Evolutionary conservation across 2,888 invertebrate species (phyloP), one percentile per base, ranked within the genome.

Genomic region (Nemotelus pantherinus): DNA sequence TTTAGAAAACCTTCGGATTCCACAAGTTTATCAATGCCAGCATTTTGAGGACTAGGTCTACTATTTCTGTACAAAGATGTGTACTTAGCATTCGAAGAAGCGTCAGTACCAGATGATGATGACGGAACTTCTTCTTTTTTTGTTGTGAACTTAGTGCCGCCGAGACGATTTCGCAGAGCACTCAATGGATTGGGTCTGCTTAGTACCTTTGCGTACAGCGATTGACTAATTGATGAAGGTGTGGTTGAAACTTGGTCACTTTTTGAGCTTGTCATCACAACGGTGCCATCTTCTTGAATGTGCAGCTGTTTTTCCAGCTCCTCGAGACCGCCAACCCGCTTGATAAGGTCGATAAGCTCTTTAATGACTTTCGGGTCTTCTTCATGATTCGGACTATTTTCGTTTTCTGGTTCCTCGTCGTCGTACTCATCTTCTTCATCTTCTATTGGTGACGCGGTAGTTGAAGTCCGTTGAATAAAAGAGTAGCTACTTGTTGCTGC

Each of bases 301-400:
- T 89, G 87, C 25, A 95, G 86, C 79, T 95, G 94, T 83, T 93
- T 95, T 85, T 95, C 95, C 25, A 96, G 85, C 83, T 95, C 93
- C 83, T 95, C 95, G 1, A 96, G 91, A 25, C 96, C 95, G 90
- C 95, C 95, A 78, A 94, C 93, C 91, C 95, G 95, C 85, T 92
- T 94, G 81, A 95, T 95, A 2, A 95, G 89, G 81, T 93, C 93
- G 72, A 95, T 92, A 3, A 95, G 87, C 84, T 95, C 95, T 83
- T 95, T 95, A 77, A 95, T 92, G 0, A 95, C 94, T 81, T 85
- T 85, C 0, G 86, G 86, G 82, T 88, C 87, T 81, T 89, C 88
- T 82, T 88, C 86, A 10, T 84, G 81, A 48, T 84, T 86, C 2
- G 25, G 6, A 5, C 7, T 41, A 43, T 58, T 79, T 47, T 60